A percentile compares a stretch with the other conserved stretches of the same genome.
Evolutionary conservation across 2,797 vertebrate genomes (phyloP).

Genomic region (Kryptopterus vitreolus): DNA sequence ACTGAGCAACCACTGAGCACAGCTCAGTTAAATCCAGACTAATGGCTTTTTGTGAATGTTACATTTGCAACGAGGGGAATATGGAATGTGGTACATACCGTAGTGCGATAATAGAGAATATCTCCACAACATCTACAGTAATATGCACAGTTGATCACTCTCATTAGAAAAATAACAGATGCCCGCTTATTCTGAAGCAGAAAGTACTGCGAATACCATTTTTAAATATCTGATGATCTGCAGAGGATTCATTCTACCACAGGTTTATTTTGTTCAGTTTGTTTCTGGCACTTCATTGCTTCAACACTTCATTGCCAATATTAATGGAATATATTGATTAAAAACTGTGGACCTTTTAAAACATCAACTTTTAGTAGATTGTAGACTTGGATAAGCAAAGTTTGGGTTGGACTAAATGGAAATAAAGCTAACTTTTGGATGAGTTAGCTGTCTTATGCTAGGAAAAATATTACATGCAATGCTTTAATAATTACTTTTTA

Average conservation of each 20-base stretch:
- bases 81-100: background rate
- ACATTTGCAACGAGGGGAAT: slow-evolving; percentile 24
- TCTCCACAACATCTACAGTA: slow-evolving; percentile 18
- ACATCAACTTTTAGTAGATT: background rate
- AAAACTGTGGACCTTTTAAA: background rate
- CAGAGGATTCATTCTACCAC: background rate
- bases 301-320: background rate
- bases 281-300: background rate
- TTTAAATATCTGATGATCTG: background rate
- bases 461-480: too few species aligned
- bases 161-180: slow-evolving; percentile 36
- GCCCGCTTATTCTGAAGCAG: background rate
- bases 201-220: background rate
- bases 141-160: slow-evolving; percentile 14
- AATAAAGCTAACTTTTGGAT: background rate
- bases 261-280: background rate
- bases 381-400: background rate
- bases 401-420: background rate
- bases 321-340: background rate
- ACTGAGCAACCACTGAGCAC: background rate
- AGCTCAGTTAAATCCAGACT: slow-evolving; percentile 8
- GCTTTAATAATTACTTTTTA: background rate
- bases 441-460: too few species aligned
- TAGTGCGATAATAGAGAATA: slow-evolving; percentile 25
- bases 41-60: slow-evolving; percentile 29